These are phyloP conservation scores for Caenorhabditis uteleia DNA, from an alignment of 2,888 invertebrate genomes.

Conservation along the genomic window DNA sequence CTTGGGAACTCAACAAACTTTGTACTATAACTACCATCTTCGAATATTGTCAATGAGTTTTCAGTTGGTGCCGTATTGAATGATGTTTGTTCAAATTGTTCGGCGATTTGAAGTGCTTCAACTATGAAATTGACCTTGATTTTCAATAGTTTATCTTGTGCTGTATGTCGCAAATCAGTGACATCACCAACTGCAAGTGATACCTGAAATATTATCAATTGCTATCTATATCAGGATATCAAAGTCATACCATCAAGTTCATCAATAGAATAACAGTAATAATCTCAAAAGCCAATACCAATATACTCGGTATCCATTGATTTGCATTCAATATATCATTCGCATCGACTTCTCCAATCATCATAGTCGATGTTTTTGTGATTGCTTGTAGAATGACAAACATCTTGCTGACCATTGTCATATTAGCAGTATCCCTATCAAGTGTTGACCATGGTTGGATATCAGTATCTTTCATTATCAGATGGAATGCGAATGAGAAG, in stretches of 20 bases:
- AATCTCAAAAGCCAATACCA: conserved; percentile 66
- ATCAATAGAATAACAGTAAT: conserved; percentile 67
- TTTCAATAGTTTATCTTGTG: conserved; percentile 64
- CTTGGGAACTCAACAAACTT: conserved; percentile 4
- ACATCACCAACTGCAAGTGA: conserved; percentile 68
- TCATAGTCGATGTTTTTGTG: conserved; percentile 68
- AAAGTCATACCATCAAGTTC: conserved; percentile 68
- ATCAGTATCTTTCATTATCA: conserved; percentile 64
- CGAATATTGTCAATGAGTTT: conserved; percentile 55
- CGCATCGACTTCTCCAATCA: conserved; percentile 66
- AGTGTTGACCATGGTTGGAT: conserved; percentile 63
- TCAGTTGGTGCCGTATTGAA: conserved; percentile 42
- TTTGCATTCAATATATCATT: conserved; percentile 54
- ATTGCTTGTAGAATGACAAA: conserved; percentile 63
- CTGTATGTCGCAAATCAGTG: conserved; percentile 56
- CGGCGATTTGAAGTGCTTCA: conserved; percentile 64
- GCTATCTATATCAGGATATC: not conserved
- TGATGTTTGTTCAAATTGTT: conserved; percentile 42
- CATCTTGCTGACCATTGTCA: conserved; percentile 44
- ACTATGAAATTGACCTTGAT: conserved; percentile 67
- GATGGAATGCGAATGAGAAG: conserved; percentile 66
- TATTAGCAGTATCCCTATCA: conserved; percentile 40
- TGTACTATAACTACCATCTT: conserved; percentile 30
- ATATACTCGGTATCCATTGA: conserved; percentile 65
- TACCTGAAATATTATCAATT: too few species aligned